Percentiles rank a stretch among this genome's conserved stretches.
Conservation (phyloP, 2,888 invertebrate genomes). For the Chrysina gloriosa region DNA sequence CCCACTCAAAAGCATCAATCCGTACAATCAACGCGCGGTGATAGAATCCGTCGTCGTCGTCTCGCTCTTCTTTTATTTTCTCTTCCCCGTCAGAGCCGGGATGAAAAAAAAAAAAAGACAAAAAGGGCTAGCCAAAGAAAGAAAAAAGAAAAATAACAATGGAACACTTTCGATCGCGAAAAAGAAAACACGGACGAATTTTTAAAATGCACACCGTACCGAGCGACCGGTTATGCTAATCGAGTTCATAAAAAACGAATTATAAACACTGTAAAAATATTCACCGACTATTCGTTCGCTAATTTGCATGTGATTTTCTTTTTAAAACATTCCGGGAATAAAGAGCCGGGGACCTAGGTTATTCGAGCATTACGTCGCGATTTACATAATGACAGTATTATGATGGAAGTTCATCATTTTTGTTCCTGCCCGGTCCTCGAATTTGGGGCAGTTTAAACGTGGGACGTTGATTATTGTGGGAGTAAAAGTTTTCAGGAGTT, state of each 20-base stretch:
- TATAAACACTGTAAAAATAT: slow-evolving; percentile 66
- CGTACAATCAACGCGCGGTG: background rate
- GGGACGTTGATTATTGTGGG: slow-evolving; percentile 8
- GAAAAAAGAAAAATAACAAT: slow-evolving; percentile 26
- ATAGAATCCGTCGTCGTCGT: background rate
- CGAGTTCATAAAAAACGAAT: slow-evolving; percentile 64
- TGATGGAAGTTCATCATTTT: slow-evolving; percentile 51
- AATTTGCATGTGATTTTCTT: slow-evolving; percentile 65
- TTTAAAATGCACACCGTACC: slow-evolving; percentile 10
- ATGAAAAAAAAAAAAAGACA: background rate
- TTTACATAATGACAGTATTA: slow-evolving; percentile 63
- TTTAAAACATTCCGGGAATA: slow-evolving; percentile 58
- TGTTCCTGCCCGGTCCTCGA: slow-evolving; percentile 13
- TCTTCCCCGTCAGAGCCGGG: background rate
- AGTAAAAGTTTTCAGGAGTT: background rate
- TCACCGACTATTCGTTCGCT: slow-evolving; percentile 63
- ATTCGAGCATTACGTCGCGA: slow-evolving; percentile 57
- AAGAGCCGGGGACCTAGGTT: slow-evolving; percentile 58
- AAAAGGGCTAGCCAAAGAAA: background rate
- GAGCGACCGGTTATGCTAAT: slow-evolving; percentile 61
- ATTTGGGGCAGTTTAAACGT: background rate
- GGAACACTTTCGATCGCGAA: slow-evolving; percentile 31
- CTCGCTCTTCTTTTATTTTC: slow-evolving; percentile 16
- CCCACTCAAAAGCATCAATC: slow-evolving; percentile 9
- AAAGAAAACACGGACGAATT: slow-evolving; percentile 14